Base-by-base conservation (phyloP, 2,113 vertebrate genomes). In the Pundamilia nyererei region DNA sequence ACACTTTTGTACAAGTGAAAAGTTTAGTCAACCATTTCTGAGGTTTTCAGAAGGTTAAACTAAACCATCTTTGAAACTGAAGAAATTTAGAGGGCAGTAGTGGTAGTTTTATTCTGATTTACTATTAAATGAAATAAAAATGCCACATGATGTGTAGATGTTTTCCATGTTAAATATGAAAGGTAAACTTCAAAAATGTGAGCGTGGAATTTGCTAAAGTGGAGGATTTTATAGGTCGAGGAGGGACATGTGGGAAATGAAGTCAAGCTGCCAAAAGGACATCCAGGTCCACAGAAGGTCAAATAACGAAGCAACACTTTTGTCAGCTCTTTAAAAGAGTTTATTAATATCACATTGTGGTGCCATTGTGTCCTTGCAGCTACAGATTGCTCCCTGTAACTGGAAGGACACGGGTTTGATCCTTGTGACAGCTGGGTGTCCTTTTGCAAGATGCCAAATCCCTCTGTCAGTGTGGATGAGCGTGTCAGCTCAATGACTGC, bases 401-500 rank as follows among this genome's bases (percentile, higher is more conserved):
- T 80, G 80, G 49, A 85, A 83, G 82, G 85, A 68, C 40, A 14
- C 5, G 13, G 81, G 87, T 90, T 81, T 82, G 90, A 85, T 85
- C 82, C 86, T 68, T 10, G 54, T 62, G 86, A 86, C 88, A 80
- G 81, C 54, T 49, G 17, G 26, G 21, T 31, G 90, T 88, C 89
- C 89, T 87, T 68, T 83, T 31, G 51, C 14, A 7, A 62, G 82
- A 54, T 6, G 60, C 72, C 12, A 42, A 70, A 62, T 81, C 60
- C 72, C 75, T 80, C 72, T 17, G 80, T 86, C 85, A 14, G 62
- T 10, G 72, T 62, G 80, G 19, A 83, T 42, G 82, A 88, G 77
- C 14, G 35, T 90, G 87, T 92, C 88, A 65, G 88, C 86, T 86
- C 62, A 47, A 15, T 86, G 47, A 82, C 85, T 47, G 89, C 60